Evolutionary conservation across 2,797 vertebrate species (phyloP), one percentile per base, ranked within the genome.

Genomic region (Gephyroberyx darwinii): DNA sequence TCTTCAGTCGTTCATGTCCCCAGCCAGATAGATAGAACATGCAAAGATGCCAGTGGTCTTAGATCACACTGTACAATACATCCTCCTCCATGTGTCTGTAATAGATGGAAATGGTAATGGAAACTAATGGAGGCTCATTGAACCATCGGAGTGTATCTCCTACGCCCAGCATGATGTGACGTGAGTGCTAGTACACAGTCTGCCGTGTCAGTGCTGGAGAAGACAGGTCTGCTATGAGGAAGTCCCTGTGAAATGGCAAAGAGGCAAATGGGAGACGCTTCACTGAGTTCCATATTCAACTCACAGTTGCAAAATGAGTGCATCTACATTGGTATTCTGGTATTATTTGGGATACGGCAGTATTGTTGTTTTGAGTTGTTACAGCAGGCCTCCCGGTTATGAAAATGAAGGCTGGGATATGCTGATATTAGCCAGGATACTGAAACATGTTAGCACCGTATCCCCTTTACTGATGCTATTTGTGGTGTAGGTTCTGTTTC

Each of bases 51-150:
- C 51, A 35, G 16, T 31, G 37, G 60, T 47, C 6, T 41, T 57
- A 39, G 53, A 66, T 39, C 47, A 30, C 53, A 69, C 39, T 33
- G 50, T 53, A 10, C 43, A 13, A 26, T 16, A 16, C 47, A n/a
- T 20, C 59, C 58, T 47, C 65, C 68, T 30, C 8, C 16, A 45
- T 55, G 47, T 8, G 17, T 4, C 56, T 51, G 33, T 50, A 30
- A 54, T 26, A 54, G 47, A 45, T 16, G 43, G 53, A 82, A 71
- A 64, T 56, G 65, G 63, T 71, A 66, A 86, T 83, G 47, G 77
- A 60, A 88, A 48, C 73, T 74, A 88, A 86, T 83, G 63, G 66
- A 78, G 56, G 52, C 65, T 75, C 59, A 54, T 69, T 69, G 69
- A 84, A 61, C 63, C 60, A 72, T 83, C 69, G 60, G 45, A 39